phyloP scores from a whole-genome alignment of 2,888 invertebrate species.

The Erannis defoliaria region DNA sequence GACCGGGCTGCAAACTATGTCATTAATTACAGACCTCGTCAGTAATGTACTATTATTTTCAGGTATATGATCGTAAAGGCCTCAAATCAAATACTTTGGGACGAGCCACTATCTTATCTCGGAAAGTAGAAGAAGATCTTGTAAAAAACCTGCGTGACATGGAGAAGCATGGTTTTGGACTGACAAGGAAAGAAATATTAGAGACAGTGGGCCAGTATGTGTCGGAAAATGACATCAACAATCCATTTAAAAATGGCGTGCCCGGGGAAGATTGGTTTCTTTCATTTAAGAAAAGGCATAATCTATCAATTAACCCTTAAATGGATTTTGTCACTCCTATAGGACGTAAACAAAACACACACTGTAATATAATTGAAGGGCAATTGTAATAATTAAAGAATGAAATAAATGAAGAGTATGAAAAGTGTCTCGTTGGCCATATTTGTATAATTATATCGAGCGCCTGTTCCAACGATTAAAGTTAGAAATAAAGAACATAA shows the following conservation, averaged over 20 bases:
- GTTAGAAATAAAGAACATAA: too few relatives aligned
- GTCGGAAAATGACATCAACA: conserved; percentile 46
- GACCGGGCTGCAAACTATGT: too few relatives aligned
- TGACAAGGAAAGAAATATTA: conserved; percentile 46
- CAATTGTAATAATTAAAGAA: too few relatives aligned
- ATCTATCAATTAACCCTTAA: conserved; percentile 59
- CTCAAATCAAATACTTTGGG: conserved; percentile 43
- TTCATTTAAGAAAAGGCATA: conserved; percentile 47
- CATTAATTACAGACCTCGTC: conserved; percentile 20
- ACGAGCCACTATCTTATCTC: conserved; percentile 45
- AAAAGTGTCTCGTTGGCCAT: too few relatives aligned
- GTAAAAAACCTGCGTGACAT: conserved; percentile 47
- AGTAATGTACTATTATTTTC: conserved; percentile 11
- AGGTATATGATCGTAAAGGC: conserved; percentile 25
- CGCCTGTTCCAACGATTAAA: too few relatives aligned
- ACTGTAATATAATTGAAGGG: too few relatives aligned
- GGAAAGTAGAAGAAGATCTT: conserved; percentile 47
- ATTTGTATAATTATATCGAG: too few relatives aligned
- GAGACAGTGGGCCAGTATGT: conserved; percentile 52
- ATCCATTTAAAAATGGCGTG: conserved; percentile 50
- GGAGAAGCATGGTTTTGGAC: conserved; percentile 41
- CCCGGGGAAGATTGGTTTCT: conserved; percentile 26
- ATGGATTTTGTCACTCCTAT: too few relatives aligned
- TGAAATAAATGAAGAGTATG: too few relatives aligned
- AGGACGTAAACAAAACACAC: too few relatives aligned